These are phyloP conservation scores for Anguilla obscura DNA, from an alignment of 2,797 vertebrate species.

Conservation along the genomic window DNA sequence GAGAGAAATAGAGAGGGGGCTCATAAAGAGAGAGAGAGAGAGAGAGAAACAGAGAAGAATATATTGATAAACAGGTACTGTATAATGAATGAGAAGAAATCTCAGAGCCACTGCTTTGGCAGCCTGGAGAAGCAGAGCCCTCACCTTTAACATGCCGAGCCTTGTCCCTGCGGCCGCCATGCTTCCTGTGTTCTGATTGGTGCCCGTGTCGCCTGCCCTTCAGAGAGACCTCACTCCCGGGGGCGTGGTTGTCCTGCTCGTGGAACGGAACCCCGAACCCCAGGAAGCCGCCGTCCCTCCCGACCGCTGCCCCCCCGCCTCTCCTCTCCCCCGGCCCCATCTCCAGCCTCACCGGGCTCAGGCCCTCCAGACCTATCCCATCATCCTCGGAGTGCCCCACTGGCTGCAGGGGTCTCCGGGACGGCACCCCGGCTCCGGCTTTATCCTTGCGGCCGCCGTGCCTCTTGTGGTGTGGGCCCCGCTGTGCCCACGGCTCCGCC, in stretches of 20 bases:
- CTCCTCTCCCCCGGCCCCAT: conserved; percentile 53
- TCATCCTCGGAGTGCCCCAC: conserved; percentile 64
- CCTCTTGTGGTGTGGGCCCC: not conserved
- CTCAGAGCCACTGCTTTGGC: not conserved
- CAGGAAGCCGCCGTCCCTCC: conserved; percentile 62
- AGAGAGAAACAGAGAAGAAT: not conserved
- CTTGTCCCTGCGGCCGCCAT: conserved; percentile 76
- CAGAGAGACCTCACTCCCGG: conserved; percentile 62
- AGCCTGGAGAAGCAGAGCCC: not conserved
- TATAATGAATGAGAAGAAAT: not conserved
- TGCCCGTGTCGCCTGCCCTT: conserved; percentile 70
- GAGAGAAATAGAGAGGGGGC: not conserved
- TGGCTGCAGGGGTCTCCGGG: conserved; percentile 54
- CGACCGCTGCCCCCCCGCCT: conserved; percentile 39
- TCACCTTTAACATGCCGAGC: conserved; percentile 80
- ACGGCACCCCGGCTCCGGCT: conserved; percentile 57
- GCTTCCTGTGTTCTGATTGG: conserved; percentile 73
- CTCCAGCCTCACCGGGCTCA: conserved; percentile 71
- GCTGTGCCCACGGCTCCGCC: conserved; percentile 59
- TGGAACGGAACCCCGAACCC: conserved; percentile 64
- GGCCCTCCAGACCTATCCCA: conserved; percentile 64
- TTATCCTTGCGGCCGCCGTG: not conserved
- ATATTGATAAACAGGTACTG: not conserved
- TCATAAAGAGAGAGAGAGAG: not conserved
- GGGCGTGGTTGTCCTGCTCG: conserved; percentile 71